Percentiles rank a stretch among this genome's conserved stretches.
These are phyloP conservation scores for Telmatherina bonti DNA, from an alignment of 2,797 vertebrate species.

Conservation along the genomic window DNA sequence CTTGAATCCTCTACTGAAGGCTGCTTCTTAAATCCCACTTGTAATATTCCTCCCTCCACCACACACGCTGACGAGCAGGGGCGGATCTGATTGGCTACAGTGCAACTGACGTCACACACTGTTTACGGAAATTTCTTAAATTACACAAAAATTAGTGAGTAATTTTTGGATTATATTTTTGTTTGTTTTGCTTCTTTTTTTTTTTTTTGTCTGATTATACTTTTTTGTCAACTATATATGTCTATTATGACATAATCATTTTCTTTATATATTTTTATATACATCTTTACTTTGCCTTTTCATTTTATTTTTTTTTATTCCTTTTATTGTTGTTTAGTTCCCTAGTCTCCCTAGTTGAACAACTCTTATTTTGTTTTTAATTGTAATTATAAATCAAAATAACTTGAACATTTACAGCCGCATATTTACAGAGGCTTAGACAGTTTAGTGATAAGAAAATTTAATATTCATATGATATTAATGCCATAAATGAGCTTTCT, in stretches of 20 bases:
- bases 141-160: background rate
- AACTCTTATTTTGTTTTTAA: too few relatives aligned
- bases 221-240: too few relatives aligned
- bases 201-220: background rate
- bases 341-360: too few relatives aligned
- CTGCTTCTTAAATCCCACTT: slow-evolving; percentile 55
- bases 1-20: background rate
- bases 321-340: too few relatives aligned
- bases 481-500: background rate
- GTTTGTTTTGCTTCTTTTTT: background rate
- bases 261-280: too few relatives aligned
- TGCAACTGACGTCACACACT: slow-evolving; percentile 42
- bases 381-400: too few relatives aligned
- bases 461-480: background rate
- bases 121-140: slow-evolving; percentile 22
- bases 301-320: too few relatives aligned
- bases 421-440: too few relatives aligned
- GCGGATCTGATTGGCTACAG: slow-evolving; percentile 49
- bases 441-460: background rate
- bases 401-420: too few relatives aligned
- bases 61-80: background rate
- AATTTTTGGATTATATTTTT: too few relatives aligned
- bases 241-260: too few relatives aligned
- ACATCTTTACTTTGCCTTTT: too few relatives aligned
- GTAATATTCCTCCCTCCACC: slow-evolving; percentile 56